Base-by-base conservation (phyloP, 2,888 invertebrate genomes). In the Germaria angustata region DNA sequence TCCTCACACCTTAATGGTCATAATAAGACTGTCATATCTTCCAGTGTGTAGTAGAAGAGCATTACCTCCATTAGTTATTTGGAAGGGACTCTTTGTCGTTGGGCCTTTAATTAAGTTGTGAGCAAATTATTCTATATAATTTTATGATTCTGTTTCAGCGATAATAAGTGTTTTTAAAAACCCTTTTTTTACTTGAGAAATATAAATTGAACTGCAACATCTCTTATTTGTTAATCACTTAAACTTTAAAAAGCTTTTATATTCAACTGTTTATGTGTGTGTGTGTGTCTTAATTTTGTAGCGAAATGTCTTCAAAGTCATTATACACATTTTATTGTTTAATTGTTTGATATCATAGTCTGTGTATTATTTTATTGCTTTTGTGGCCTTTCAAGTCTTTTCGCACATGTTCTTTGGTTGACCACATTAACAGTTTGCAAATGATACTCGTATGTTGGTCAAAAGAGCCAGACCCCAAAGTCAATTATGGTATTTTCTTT, bases 31-130 rank as follows among this genome's bases (percentile, higher is more conserved):
- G 63, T 53, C 69, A 44, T 13, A n/a, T 53, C 36, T 51, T 32
- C 34, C 17, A 11, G n/a, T n/a, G n/a, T n/a, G n/a, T n/a, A n/a
- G n/a, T 13, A 28, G 41, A 6, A 24, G 9, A 9, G 2, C 8
- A 15, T 20, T 34, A n/a, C n/a, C 13, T 65, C 6, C 28, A 28
- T 28, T 20, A 15, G 46, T 34, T 20, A 17, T 55, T 39, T 66
- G 57, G 9, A 20, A 63, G 8, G 28, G n/a, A 39, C 55, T 39
- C 76, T 39, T 51, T 51, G 24, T 9, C 32, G 78, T 65, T 41
- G n/a, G 65, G 63, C 63, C 75, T 66, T 75, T 79, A 75, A 79
- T 79, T 82, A 75, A 75, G 65, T 59, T 73, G 63, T 51, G 55
- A 34, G 51, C 20, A 41, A 68, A 36, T 41, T 66, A 72, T 53